Evolutionary conservation across 1,140 invertebrate genomes (phyloP).

Genomic region (Brachionus koreanus): DNA sequence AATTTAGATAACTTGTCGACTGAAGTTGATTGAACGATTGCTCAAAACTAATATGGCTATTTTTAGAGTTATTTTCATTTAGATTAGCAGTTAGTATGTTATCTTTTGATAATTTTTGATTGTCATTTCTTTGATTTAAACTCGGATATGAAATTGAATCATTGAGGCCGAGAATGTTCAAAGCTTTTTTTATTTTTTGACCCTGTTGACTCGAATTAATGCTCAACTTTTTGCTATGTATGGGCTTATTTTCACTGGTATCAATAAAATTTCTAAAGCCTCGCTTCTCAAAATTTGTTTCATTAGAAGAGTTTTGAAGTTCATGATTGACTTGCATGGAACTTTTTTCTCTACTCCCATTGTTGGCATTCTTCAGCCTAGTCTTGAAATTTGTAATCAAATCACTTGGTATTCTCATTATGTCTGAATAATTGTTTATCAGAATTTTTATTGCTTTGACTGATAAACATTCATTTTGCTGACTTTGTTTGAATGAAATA

Average conservation of each 20-base stretch:
- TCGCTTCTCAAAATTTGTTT: neutral
- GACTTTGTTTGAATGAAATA: neutral
- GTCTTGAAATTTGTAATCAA: slow-evolving; percentile 11
- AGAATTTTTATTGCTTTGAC: slow-evolving; percentile 16
- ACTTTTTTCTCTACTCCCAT: neutral
- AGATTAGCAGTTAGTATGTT: neutral
- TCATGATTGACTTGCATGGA: neutral
- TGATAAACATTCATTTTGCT: neutral
- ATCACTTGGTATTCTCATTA: slow-evolving; percentile 35
- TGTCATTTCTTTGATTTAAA: neutral
- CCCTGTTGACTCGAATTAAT: neutral
- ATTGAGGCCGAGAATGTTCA: slow-evolving; percentile 20
- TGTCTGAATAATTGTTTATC: slow-evolving; percentile 41
- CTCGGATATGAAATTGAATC: slow-evolving; percentile 4
- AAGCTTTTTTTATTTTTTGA: slow-evolving; percentile 35
- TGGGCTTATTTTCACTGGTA: neutral
- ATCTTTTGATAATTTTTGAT: neutral
- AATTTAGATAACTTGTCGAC: neutral
- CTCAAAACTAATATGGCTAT: neutral
- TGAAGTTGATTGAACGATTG: neutral
- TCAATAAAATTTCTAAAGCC: slow-evolving; percentile 5
- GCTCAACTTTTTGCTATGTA: neutral
- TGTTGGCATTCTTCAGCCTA: neutral
- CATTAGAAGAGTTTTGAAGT: neutral
- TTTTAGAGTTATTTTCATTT: neutral